These are phyloP conservation scores for Muntiacus reevesi DNA, from an alignment of 2,113 vertebrate genomes.

Conservation along the genomic window DNA sequence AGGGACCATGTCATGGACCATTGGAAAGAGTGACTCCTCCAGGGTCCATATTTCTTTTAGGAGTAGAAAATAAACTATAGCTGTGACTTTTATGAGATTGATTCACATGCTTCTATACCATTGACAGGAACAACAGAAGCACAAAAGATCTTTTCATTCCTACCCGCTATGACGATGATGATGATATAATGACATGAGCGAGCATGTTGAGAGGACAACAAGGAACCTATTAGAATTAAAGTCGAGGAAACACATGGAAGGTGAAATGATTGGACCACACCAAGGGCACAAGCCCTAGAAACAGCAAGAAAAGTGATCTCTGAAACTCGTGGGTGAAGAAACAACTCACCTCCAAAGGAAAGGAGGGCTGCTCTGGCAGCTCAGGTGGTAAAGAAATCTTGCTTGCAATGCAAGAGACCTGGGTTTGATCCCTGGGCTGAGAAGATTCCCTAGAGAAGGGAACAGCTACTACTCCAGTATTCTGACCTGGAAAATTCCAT, in stretches of 20 bases:
- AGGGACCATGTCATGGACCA: background rate
- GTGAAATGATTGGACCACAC: background rate
- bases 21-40: background rate
- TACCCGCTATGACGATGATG: background rate
- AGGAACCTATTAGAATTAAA: background rate
- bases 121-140: background rate
- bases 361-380: background rate
- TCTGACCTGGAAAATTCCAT: background rate
- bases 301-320: background rate
- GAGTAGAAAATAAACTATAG: background rate
- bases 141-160: background rate
- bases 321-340: background rate
- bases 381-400: background rate
- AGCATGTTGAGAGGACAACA: background rate
- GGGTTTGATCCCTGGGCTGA: background rate
- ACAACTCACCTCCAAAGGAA: background rate
- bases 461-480: background rate
- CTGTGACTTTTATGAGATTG: background rate
- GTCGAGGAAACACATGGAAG: background rate
- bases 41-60: background rate
- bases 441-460: background rate
- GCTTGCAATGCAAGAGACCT: background rate
- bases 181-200: background rate
- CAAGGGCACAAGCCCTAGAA: background rate
- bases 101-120: background rate